These are phyloP conservation scores for Cyclophora punctaria DNA, from an alignment of 2,888 invertebrate species.

Conservation along the genomic window DNA sequence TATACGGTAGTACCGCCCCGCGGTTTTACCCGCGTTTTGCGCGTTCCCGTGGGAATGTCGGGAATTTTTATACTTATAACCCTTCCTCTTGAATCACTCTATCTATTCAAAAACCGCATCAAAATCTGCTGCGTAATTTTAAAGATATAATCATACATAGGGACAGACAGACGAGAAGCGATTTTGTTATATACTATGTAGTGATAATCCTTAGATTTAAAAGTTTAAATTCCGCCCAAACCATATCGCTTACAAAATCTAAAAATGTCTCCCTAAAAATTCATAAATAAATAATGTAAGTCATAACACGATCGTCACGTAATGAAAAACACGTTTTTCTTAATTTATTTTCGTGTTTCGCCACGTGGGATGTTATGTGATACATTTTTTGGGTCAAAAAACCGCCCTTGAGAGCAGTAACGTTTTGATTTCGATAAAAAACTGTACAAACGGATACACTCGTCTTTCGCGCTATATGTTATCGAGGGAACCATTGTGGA, in stretches of 20 bases:
- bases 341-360: slow-evolving; percentile 36
- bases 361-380: slow-evolving; percentile 31
- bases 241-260: slow-evolving; percentile 23
- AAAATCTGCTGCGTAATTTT: no score
- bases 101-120: no score
- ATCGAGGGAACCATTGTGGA: slow-evolving; percentile 34
- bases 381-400: slow-evolving; percentile 30
- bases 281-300: slow-evolving; percentile 52
- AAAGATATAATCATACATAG: no score
- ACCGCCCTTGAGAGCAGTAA: slow-evolving; percentile 21
- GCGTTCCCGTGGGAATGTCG: no score
- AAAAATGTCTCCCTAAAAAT: slow-evolving; percentile 25
- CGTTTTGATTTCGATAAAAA: slow-evolving; percentile 57
- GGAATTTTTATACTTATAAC: no score
- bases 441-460: slow-evolving; percentile 47
- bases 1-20: no score
- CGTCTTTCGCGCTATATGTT: slow-evolving; percentile 70
- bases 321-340: slow-evolving; percentile 62
- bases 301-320: slow-evolving; percentile 73
- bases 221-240: not conserved
- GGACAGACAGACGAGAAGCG: no score
- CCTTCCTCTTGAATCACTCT: no score
- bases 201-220: no score
- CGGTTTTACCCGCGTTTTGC: no score
- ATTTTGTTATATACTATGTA: no score